Evolutionary conservation across 1,140 invertebrate genomes (phyloP), one percentile per base, ranked within the genome.

Genomic region (Holotrichia oblita): DNA sequence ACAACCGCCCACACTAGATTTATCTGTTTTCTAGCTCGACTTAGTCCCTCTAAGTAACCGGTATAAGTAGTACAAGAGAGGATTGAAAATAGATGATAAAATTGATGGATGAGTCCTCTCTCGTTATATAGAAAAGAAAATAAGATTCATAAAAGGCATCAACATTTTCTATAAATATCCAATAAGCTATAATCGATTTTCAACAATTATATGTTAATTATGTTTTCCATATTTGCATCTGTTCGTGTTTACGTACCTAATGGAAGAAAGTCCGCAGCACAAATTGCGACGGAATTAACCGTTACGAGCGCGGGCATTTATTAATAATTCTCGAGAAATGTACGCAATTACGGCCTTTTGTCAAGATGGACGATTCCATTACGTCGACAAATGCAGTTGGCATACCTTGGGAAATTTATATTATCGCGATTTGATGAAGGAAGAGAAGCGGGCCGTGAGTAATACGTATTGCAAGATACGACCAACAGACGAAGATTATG

Each of bases 261-360:
- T 64, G 61, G 61, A 22, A 64, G 61, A 64, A 12, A 64, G 17
- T 64, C 61, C 44, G 61, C 9, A 20, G 61, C n/a, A 20, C 61
- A 64, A 64, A 64, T 64, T 64, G 24, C 61, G 6, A 22, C 61
- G 61, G 24, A 64, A 6, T n/a, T 64, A 64, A 20, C 61, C 24
- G 61, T 64, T 64, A 64, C 61, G 20, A 64, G 17, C 61, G 44
- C 61, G 24, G 17, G 17, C 22, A 64, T 64, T 64, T 64, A 64
- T 64, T 64, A 64, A 64, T 22, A 64, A 64, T 64, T 64, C 61
- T 20, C 61, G 17, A 64, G 61, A 64, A 64, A 64, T 64, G n/a
- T n/a, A n/a, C 61, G 61, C 61, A 64, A 64, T 64, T 64, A 64
- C 61, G 61, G 61, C 17, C 3, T 64, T 64, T 64, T 64, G 61